Evolutionary conservation across 2,888 invertebrate genomes (phyloP).

Genomic region (Chouioia cunea): DNA sequence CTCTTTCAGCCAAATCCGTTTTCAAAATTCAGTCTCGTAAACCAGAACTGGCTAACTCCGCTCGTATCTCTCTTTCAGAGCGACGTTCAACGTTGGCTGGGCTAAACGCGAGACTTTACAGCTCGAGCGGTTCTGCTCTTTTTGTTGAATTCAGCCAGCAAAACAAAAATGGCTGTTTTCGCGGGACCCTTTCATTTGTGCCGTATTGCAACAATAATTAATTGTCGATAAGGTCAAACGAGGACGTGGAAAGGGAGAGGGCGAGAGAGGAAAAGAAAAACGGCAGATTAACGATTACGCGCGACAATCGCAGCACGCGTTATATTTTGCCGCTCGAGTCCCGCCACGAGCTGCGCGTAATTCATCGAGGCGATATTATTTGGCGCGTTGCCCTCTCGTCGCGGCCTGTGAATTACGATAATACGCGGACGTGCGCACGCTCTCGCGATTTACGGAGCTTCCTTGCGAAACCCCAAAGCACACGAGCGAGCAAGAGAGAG

Average conservation of each 20-base stretch:
- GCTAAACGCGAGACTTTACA: constrained; percentile 19
- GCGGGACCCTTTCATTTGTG: too few species aligned
- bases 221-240: too few species aligned
- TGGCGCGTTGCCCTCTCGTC: constrained; percentile 43
- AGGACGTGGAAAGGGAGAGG: neutral
- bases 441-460: constrained; percentile 46
- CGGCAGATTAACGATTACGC: constrained; percentile 35
- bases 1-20: constrained; percentile 9
- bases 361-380: constrained; percentile 49
- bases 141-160: neutral
- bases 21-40: constrained; percentile 29
- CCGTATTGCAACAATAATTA: too few species aligned
- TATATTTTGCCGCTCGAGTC: constrained; percentile 31
- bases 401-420: constrained; percentile 48
- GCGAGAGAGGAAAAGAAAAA: neutral
- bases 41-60: constrained; percentile 19
- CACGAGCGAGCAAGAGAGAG: neutral
- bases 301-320: constrained; percentile 36
- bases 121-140: neutral
- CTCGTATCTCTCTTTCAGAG: constrained; percentile 14
- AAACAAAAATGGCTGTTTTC: neutral
- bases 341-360: constrained; percentile 36
- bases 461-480: constrained; percentile 14
- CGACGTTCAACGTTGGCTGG: constrained; percentile 13
- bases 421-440: constrained; percentile 44